Evolutionary conservation across 2,888 invertebrate species (phyloP), one percentile per base, ranked within the genome.

Genomic region (Eutolmus rufibarbis): DNA sequence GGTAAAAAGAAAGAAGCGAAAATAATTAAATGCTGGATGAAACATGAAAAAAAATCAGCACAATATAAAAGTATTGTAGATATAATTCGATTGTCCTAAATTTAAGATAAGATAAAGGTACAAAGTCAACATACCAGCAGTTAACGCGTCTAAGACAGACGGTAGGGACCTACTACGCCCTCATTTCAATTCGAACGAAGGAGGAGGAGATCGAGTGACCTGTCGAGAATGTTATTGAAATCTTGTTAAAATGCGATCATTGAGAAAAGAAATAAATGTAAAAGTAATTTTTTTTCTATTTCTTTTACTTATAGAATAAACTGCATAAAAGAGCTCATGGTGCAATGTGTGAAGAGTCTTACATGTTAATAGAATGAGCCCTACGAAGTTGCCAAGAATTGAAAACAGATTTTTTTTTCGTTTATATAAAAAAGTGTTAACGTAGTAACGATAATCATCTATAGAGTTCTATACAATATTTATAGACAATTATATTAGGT

Each of bases 21-120:
- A 85, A 85, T 74, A 46, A 85, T 74, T 74, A 85, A 85, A 85
- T 85, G 85, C 85, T 85, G 85, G 85, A 85, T 85, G 85, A 85
- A 85, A 85, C n/a, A 85, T 85, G 85, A 85, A 84, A 66, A 66
- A 46, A 46, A 46, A 74, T 85, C 85, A 85, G 85, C 85, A 85
- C 85, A 85, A 84, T 82, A 82, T 56, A 56, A 57, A 37, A 81
- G 57, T 37, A 66, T 74, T 84, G 84, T 66, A 66, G 37, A 46
- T 79, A 46, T 66, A 66, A 66, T 66, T 85, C 74, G 85, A 46
- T 74, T 85, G 85, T 28, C 85, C 85, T 85, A 85, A 74, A 46
- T 82, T 85, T 85, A 74, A 74, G 40, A 85, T 74, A 74, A 74
- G 74, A 85, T 74, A 85, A 85, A 46, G 85, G 74, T 85, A 46